phyloP scores from a whole-genome alignment of 1,140 invertebrate genomes.

The Grapholita molesta region DNA sequence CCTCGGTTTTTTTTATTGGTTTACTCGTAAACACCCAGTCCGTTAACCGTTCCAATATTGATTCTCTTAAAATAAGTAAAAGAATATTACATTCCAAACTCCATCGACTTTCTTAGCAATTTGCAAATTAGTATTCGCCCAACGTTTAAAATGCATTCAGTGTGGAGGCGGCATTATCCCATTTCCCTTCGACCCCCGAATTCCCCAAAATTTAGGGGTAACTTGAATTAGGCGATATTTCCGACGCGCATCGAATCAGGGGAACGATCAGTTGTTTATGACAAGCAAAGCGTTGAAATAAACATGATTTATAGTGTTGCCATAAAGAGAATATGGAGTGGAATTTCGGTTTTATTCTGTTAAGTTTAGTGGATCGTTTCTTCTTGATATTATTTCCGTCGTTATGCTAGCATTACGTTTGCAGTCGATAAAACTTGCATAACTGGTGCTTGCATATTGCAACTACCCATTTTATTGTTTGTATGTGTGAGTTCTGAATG shows the following conservation, averaged over 20 bases:
- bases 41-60: too few species aligned
- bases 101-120: not conserved
- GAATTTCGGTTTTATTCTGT: not conserved
- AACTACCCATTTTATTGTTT: too few species aligned
- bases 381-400: not conserved
- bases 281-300: constrained; percentile 13
- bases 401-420: not conserved
- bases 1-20: too few species aligned
- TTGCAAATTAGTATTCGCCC: not conserved
- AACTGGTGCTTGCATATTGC: not conserved
- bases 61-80: not conserved
- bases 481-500: too few species aligned
- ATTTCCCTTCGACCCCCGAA: not conserved
- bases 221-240: not conserved
- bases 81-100: not conserved
- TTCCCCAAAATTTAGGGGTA: not conserved
- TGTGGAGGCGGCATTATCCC: constrained; percentile 1
- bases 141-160: constrained; percentile 15
- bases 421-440: not conserved
- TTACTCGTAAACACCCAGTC: too few species aligned
- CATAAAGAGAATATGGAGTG: constrained; percentile 2
- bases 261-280: constrained; percentile 13
- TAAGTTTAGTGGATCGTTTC: not conserved
- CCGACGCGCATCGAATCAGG: constrained; percentile 7
- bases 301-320: constrained; percentile 10